These are phyloP conservation scores for Popillia japonica DNA, from an alignment of 1,140 invertebrate species.

Conservation along the genomic window DNA sequence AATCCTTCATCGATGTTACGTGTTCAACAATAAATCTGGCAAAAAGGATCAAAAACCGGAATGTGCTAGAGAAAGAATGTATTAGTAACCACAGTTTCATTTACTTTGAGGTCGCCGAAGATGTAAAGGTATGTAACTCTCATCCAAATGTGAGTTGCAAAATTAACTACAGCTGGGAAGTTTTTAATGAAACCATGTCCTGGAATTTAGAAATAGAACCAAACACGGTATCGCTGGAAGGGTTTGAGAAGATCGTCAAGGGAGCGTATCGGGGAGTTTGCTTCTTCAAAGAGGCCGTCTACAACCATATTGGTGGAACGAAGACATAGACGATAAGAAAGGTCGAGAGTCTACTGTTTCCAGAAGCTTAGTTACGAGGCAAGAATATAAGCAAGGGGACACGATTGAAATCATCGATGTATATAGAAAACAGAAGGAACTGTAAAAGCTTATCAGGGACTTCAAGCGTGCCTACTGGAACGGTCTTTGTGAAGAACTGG, in stretches of 20 bases:
- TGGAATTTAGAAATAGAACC: neutral
- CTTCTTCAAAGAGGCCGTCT: neutral
- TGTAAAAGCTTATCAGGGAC: conserved; percentile 30
- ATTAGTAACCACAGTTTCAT: conserved; percentile 4
- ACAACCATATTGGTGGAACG: conserved; percentile 37
- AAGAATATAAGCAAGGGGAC: neutral
- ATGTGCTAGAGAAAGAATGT: neutral
- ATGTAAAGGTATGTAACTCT: neutral
- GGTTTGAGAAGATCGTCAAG: neutral
- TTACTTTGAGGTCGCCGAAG: conserved; percentile 4
- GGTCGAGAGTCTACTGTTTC: no score
- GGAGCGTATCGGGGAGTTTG: neutral
- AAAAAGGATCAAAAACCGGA: neutral
- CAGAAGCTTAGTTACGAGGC: conserved; percentile 6
- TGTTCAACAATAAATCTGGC: neutral
- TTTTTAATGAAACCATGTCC: neutral
- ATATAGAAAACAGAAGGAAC: conserved; percentile 18
- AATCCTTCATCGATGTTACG: neutral
- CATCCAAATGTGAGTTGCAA: neutral
- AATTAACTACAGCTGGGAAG: neutral
- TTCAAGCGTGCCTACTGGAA: conserved; percentile 34
- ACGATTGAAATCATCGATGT: conserved; percentile 16
- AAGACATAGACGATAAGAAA: conserved; percentile 35
- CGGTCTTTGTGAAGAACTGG: conserved; percentile 23
- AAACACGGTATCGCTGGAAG: neutral